Conservation (phyloP, 2,888 invertebrate species). For the Dryobota labecula region DNA sequence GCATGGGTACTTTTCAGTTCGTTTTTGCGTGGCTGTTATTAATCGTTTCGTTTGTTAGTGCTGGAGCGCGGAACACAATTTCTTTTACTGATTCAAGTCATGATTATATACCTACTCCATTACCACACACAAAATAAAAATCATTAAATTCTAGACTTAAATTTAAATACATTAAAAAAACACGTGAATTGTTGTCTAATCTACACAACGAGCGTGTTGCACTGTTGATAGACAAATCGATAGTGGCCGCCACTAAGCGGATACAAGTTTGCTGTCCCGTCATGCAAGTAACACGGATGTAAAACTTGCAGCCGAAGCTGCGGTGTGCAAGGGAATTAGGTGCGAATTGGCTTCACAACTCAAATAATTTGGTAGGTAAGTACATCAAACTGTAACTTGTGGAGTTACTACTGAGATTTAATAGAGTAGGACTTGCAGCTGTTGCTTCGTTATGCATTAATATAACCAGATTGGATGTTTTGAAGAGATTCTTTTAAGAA, state of each 20-base stretch:
- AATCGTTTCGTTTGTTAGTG: not conserved
- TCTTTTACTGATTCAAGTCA: not conserved
- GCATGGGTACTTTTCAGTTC: not conserved
- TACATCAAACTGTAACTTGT: not conserved
- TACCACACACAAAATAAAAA: too few relatives aligned
- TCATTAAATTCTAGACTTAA: not conserved
- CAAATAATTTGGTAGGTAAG: slow-evolving; percentile 10
- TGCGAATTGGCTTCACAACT: not conserved
- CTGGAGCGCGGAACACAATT: not conserved
- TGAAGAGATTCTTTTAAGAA: not conserved
- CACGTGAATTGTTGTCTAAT: not conserved
- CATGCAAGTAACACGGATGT: slow-evolving; percentile 1
- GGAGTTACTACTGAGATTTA: not conserved
- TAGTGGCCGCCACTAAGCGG: not conserved
- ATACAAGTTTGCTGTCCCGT: not conserved
- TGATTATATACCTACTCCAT: not conserved
- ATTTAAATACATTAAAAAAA: not conserved
- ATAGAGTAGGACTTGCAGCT: not conserved
- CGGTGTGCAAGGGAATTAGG: not conserved
- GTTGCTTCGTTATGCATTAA: not conserved
- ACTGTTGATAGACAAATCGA: not conserved
- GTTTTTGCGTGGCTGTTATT: not conserved
- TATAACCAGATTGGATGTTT: not conserved
- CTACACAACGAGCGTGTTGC: not conserved
- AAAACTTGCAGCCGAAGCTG: not conserved